These are phyloP conservation scores for Aptenodytes forsteri DNA, from an alignment of 2,113 vertebrate genomes.

Conservation along the genomic window DNA sequence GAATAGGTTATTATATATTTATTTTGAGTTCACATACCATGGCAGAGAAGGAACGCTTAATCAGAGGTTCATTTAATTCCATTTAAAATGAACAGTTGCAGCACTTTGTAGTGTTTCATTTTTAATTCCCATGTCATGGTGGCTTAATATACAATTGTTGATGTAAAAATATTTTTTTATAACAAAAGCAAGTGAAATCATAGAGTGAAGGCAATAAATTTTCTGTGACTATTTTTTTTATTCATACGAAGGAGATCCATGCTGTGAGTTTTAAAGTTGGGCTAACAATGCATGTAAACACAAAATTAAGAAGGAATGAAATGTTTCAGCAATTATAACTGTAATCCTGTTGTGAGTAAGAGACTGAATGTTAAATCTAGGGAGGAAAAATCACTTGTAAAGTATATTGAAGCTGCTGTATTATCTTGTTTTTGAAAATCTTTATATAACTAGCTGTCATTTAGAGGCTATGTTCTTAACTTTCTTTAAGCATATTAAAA, in stretches of 20 bases:
- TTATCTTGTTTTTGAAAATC: not conserved
- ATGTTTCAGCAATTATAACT: not conserved
- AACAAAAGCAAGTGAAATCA: not conserved
- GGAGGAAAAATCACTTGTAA: not conserved
- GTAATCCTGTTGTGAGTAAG: not conserved
- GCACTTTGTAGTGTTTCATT: not conserved
- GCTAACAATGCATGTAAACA: not conserved
- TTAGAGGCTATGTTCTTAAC: not conserved
- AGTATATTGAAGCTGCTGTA: not conserved
- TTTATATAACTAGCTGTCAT: not conserved
- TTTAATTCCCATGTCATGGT: slow-evolving; percentile 6
- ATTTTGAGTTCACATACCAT: not conserved
- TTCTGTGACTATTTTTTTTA: not conserved
- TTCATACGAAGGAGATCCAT: not conserved
- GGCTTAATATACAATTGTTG: not conserved
- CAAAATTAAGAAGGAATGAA: not conserved
- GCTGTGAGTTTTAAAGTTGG: not conserved
- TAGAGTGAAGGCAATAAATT: not conserved
- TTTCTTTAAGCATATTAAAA: not conserved
- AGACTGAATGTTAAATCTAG: not conserved
- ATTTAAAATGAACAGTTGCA: not conserved
- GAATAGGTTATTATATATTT: not conserved
- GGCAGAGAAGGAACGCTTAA: not conserved
- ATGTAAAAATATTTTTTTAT: not conserved
- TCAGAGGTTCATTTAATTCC: not conserved